These are phyloP conservation scores for Nephotettix cincticeps DNA, from an alignment of 1,140 invertebrate species.

Conservation along the genomic window DNA sequence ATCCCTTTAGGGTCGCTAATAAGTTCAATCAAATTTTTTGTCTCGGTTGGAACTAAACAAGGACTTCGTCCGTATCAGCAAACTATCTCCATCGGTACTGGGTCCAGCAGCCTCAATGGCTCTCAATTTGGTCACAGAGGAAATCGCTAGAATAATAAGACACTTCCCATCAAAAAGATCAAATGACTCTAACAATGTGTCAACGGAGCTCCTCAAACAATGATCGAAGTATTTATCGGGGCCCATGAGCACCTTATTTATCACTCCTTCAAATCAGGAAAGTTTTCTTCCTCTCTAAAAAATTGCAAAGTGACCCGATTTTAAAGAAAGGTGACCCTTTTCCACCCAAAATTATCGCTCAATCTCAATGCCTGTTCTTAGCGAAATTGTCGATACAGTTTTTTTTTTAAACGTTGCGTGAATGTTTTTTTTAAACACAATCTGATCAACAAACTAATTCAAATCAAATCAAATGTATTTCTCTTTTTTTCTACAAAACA, in stretches of 20 bases:
- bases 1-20: too few species aligned
- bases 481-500: too few species aligned
- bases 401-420: too few species aligned
- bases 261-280: too few species aligned
- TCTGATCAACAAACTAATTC: too few species aligned
- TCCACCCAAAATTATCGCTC: neutral
- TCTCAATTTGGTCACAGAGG: neutral
- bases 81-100: neutral
- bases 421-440: too few species aligned
- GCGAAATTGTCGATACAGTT: too few species aligned
- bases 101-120: neutral
- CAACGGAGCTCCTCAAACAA: neutral
- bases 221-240: neutral
- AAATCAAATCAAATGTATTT: too few species aligned
- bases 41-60: neutral
- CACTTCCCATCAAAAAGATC: neutral
- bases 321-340: neutral
- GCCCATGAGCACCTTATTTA: neutral
- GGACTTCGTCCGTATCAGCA: neutral
- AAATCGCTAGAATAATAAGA: neutral
- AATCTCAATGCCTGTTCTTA: too few species aligned
- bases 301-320: too few species aligned
- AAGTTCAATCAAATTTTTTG: neutral
- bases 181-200: neutral
- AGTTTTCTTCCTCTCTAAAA: too few species aligned